phyloP scores from a whole-genome alignment of 2,113 vertebrate species.

The Heliornis fulica region DNA sequence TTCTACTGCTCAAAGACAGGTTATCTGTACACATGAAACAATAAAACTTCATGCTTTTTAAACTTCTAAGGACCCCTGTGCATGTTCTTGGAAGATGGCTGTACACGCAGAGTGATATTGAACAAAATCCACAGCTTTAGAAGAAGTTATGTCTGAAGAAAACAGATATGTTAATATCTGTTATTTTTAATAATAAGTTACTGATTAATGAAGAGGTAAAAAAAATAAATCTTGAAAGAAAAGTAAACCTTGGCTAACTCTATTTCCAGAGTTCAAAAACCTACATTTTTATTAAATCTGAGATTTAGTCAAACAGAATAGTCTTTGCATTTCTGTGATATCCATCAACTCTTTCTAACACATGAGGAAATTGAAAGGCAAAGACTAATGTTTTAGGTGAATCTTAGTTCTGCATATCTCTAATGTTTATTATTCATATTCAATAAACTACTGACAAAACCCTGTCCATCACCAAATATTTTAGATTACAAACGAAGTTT shows the following conservation, averaged over 20 bases:
- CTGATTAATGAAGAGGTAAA: not conserved
- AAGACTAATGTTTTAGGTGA: not conserved
- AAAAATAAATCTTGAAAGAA: not conserved
- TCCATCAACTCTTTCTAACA: not conserved
- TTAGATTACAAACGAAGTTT: not conserved
- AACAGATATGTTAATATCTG: too few relatives aligned
- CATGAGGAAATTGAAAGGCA: not conserved
- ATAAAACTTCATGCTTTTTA: not conserved
- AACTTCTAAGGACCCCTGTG: not conserved
- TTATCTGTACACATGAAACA: not conserved
- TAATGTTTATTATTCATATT: not conserved
- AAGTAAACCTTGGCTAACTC: not conserved
- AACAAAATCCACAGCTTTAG: not conserved
- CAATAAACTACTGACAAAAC: not conserved
- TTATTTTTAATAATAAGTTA: not conserved
- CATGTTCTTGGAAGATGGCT: accelerated
- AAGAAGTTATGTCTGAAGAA: not conserved
- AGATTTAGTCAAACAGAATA: not conserved
- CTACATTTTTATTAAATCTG: not conserved
- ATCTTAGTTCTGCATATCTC: not conserved
- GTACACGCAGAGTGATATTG: not conserved
- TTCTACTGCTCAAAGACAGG: not conserved
- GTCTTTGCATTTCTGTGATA: not conserved
- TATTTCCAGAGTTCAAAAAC: not conserved
- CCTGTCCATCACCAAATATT: not conserved